phyloP scores from a whole-genome alignment of 1,140 invertebrate species.

The Proctacanthus coquilletti region DNA sequence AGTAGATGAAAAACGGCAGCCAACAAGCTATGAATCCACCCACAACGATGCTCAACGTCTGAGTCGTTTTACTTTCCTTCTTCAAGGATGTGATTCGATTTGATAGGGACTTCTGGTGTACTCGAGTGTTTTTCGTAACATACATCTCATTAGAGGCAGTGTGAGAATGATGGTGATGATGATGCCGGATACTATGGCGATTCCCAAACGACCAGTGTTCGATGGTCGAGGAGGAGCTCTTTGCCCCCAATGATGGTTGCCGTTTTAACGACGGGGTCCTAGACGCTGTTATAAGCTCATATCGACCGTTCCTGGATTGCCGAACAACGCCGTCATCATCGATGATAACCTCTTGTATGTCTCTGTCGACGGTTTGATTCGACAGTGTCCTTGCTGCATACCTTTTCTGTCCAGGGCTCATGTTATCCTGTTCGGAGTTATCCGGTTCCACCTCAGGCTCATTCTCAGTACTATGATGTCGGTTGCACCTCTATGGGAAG shows the following conservation, averaged over 20 bases:
- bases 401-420: constrained; percentile 16
- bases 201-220: no score
- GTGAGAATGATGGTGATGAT: no score
- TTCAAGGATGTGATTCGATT: constrained; percentile 40
- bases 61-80: constrained; percentile 66
- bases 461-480: constrained; percentile 16
- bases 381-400: constrained; percentile 18
- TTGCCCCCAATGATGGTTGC: no score
- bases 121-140: no score
- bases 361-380: constrained; percentile 23
- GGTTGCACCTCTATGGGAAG: constrained; percentile 22
- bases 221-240: no score
- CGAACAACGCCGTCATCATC: no score
- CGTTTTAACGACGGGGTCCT: no score
- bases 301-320: no score
- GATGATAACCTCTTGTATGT: constrained; percentile 23
- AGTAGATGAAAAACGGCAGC: constrained; percentile 72
- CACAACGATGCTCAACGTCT: constrained; percentile 73
- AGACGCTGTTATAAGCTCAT: no score
- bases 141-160: no score
- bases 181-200: no score
- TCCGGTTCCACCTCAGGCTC: constrained; percentile 17
- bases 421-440: constrained; percentile 21
- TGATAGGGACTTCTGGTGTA: background rate
- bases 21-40: constrained; percentile 78